phyloP scores from a whole-genome alignment of 2,888 invertebrate species.

The Quadroppia sp. region DNA sequence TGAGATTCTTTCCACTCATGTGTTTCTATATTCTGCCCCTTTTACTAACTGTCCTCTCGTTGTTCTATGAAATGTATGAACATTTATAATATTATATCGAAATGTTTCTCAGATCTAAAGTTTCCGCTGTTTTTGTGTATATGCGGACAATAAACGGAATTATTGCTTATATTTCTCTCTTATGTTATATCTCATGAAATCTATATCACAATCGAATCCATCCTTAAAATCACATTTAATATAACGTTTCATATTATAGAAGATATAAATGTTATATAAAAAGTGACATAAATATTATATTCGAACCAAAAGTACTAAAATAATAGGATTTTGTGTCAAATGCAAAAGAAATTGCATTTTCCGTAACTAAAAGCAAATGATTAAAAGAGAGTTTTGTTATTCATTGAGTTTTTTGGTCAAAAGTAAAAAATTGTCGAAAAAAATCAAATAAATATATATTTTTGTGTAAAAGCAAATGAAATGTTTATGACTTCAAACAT shows the following conservation, averaged over 20 bases:
- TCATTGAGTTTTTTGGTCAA: no score
- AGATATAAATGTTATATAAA: background rate
- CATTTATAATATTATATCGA: background rate
- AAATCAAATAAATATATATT: no score
- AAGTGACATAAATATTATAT: background rate
- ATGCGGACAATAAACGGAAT: background rate
- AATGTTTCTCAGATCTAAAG: constrained; percentile 16
- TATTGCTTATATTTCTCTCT: background rate
- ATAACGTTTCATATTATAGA: background rate
- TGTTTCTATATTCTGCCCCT: background rate
- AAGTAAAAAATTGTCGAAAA: no score
- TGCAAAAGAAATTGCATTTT: no score
- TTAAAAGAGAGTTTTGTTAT: no score
- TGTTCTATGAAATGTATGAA: background rate
- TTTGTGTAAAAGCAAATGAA: no score
- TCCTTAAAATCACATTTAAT: background rate
- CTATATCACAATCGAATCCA: background rate
- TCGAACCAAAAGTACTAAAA: background rate
- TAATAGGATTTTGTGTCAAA: background rate
- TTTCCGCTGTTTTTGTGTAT: constrained; percentile 1
- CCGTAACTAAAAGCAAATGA: no score
- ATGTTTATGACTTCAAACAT: no score
- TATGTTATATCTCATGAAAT: background rate
- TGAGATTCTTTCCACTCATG: background rate
- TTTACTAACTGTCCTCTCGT: background rate